Evolutionary conservation across 1,140 invertebrate species (phyloP).

Genomic region (Hestina assimilis): DNA sequence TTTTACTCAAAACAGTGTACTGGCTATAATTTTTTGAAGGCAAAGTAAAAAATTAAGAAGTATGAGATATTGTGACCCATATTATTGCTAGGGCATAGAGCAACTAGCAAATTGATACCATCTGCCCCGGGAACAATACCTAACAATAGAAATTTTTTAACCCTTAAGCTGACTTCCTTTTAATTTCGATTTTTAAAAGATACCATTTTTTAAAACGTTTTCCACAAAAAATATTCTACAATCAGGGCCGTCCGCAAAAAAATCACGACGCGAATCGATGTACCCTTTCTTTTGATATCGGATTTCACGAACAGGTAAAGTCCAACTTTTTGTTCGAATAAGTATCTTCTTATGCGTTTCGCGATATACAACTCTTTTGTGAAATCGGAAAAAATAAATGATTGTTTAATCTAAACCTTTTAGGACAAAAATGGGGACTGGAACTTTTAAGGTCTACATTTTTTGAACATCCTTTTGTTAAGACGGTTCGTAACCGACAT

Average conservation of each 20-base stretch:
- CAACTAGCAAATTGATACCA: conserved; percentile 54
- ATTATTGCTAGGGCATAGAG: conserved; percentile 57
- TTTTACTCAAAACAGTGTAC: background rate
- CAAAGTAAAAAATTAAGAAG: no score
- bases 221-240: conserved; percentile 63
- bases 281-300: conserved; percentile 74
- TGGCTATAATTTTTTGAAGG: background rate
- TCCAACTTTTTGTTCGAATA: conserved; percentile 58
- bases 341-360: conserved; percentile 64
- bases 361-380: conserved; percentile 72
- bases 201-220: conserved; percentile 56
- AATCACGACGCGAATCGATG: conserved; percentile 53
- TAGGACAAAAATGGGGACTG: conserved; percentile 58
- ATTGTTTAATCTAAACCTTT: conserved; percentile 69
- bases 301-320: conserved; percentile 75
- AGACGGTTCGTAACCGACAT: conserved; percentile 66
- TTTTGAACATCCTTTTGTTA: conserved; percentile 72
- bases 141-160: conserved; percentile 57
- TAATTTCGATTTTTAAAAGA: conserved; percentile 57
- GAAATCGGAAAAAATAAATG: conserved; percentile 54
- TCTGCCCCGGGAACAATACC: conserved; percentile 53
- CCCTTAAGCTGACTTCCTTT: conserved; percentile 72
- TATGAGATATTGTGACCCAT: conserved; percentile 46
- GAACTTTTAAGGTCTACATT: conserved; percentile 58
- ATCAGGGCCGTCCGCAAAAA: conserved; percentile 47